Conservation (phyloP, 2,888 invertebrate genomes). For the Xylota sylvarum region DNA sequence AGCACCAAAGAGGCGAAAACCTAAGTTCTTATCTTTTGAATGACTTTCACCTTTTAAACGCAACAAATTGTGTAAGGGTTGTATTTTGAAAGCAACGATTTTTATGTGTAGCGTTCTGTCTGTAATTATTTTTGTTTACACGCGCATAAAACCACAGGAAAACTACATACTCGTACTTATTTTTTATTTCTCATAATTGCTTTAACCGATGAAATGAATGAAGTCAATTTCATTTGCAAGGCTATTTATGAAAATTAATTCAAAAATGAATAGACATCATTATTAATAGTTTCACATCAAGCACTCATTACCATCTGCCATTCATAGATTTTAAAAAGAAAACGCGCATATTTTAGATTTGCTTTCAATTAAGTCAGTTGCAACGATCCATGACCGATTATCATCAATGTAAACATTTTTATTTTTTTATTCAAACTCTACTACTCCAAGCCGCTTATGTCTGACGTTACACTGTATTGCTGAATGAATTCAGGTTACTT, state of each 20-base stretch:
- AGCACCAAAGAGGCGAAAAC: too few relatives aligned
- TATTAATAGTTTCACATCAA: conserved; percentile 17
- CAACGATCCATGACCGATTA: conserved; percentile 39
- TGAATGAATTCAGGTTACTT: conserved; percentile 22
- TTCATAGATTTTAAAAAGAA: conserved; percentile 3
- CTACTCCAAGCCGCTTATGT: not conserved
- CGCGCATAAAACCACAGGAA: too few relatives aligned
- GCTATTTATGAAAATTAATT: not conserved
- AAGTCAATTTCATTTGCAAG: too few relatives aligned
- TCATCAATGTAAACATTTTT: conserved; percentile 11
- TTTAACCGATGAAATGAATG: too few relatives aligned
- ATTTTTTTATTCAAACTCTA: not conserved
- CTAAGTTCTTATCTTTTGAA: too few relatives aligned
- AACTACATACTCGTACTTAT: too few relatives aligned
- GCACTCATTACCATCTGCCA: conserved; percentile 3
- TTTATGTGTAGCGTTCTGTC: too few relatives aligned
- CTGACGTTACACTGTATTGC: not conserved
- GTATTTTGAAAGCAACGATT: too few relatives aligned
- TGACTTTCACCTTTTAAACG: too few relatives aligned
- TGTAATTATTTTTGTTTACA: too few relatives aligned
- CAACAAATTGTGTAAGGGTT: too few relatives aligned
- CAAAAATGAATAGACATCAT: not conserved
- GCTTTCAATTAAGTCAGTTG: conserved; percentile 7
- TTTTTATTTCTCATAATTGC: too few relatives aligned
- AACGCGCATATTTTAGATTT: not conserved